Percentiles rank a stretch among this genome's conserved stretches.
These are phyloP conservation scores for Mormyrus iriodes DNA, from an alignment of 2,113 vertebrate genomes.

Conservation along the genomic window DNA sequence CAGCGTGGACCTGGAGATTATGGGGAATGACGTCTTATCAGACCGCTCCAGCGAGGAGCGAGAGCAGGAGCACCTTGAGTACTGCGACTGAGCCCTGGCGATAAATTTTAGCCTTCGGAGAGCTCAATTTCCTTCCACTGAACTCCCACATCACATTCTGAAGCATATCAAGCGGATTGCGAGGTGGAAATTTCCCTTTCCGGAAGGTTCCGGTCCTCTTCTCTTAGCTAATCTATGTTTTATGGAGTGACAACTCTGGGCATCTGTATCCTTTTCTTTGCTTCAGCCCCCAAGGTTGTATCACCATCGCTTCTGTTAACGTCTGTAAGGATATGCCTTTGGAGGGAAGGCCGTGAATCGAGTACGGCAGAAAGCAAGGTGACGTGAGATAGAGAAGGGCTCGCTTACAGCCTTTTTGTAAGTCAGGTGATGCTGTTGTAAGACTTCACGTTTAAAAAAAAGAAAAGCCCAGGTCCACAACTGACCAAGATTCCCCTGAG, in stretches of 20 bases:
- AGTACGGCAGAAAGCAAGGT: neutral
- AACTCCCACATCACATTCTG: neutral
- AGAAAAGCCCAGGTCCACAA: neutral
- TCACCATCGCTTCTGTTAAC: neutral
- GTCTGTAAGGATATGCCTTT: neutral
- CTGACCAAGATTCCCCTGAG: neutral
- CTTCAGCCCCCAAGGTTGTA: neutral
- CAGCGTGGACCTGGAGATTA: conserved; percentile 23
- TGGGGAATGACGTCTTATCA: conserved; percentile 32
- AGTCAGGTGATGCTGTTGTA: conserved; percentile 3
- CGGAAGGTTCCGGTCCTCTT: neutral
- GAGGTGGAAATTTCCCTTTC: neutral
- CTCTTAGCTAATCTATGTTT: neutral
- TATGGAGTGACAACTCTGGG: neutral
- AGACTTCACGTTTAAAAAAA: neutral
- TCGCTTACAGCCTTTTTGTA: neutral
- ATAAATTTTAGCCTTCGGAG: conserved; percentile 21
- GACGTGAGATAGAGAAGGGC: neutral
- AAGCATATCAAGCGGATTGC: neutral
- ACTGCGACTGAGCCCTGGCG: neutral
- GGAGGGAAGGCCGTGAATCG: neutral
- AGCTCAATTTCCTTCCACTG: conserved; percentile 19
- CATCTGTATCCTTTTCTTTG: neutral
- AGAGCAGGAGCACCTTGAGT: neutral
- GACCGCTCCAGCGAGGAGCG: conserved; percentile 20